Percentiles rank a stretch among this genome's conserved stretches.
Evolutionary conservation across 2,888 invertebrate genomes (phyloP).

Genomic region (Cheilosia vernalis): DNA sequence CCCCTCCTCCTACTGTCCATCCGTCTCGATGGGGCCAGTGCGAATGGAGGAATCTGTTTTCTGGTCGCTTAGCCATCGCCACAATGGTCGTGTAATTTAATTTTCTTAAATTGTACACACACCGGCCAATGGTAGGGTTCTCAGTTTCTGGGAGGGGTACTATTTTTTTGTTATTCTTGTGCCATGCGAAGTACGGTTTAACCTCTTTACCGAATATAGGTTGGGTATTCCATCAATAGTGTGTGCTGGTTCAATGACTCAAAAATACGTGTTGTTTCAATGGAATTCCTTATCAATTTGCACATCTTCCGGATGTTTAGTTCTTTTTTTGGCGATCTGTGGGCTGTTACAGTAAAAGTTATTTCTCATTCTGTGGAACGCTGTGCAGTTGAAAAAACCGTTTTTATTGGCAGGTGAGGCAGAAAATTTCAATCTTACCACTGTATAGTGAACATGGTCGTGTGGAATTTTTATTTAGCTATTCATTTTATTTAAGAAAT

Average conservation of each 20-base stretch:
- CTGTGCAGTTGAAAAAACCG: constrained; percentile 32
- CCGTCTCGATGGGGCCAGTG: constrained; percentile 7
- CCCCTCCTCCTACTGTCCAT: constrained; percentile 23
- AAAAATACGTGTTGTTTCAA: constrained; percentile 41
- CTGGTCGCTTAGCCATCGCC: constrained; percentile 50
- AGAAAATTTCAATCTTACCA: no score
- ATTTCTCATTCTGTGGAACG: no score
- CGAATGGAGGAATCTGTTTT: constrained; percentile 42
- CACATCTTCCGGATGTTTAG: constrained; percentile 61
- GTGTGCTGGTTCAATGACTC: constrained; percentile 54
- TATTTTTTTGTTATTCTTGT: constrained; percentile 24
- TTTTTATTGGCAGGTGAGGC: not conserved
- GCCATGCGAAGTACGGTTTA: constrained; percentile 58
- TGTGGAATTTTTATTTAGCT: no score
- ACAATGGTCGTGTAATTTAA: constrained; percentile 68
- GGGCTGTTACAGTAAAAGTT: not conserved
- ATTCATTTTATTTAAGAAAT: no score
- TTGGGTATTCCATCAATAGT: constrained; percentile 33
- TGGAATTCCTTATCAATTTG: constrained; percentile 64
- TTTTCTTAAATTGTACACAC: constrained; percentile 53
- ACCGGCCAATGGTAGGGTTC: constrained; percentile 50
- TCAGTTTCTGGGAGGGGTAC: not conserved
- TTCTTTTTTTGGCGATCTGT: constrained; percentile 9
- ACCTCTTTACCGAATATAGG: constrained; percentile 63
- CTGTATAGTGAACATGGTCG: no score